Base-by-base conservation (phyloP, 1,140 invertebrate species). In the Drosophila sucinea region DNA sequence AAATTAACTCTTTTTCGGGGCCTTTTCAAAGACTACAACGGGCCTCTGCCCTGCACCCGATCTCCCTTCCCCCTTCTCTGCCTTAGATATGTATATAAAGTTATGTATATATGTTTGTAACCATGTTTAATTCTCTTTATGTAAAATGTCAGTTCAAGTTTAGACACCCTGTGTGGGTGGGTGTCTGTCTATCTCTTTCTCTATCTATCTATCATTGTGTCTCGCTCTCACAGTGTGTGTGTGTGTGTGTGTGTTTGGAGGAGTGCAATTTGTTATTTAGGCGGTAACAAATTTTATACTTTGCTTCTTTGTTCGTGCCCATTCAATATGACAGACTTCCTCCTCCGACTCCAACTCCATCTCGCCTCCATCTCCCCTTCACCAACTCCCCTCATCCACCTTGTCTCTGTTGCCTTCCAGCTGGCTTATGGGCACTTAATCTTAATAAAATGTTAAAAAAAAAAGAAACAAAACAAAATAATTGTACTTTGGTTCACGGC, bases 1-100 rank as follows among this genome's bases (percentile, higher is more conserved):
- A 86, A 86, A 86, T 86, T 87, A 87, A 87, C 83, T 86, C 83
- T 86, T 86, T 77, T 86, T 79, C 63, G 81, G 82, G 79, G 82
- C 82, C 82, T 85, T 72, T 72, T 79, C 79, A 85, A 67, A 79
- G 79, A 72, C 66, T 70, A 38, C 60, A 75, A 67, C 77, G 66
- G 60, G 44, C 60, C 56, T 62, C 56, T 23, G 23, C 62, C 23
- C 27, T 17, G 1, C 35, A 41, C 57, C n/a, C 30, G 11, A 35
- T 51, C 32, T 17, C 41, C 25, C 29, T n/a, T 8, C 2, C 5
- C 29, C 40, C 17, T 17, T 25, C 30, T 23, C 7, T 40, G 38
- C 54, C 56, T 47, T n/a, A 11, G 4, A 7, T 38, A 5, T 38
- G 35, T 38, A 51, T 51, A 38, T 8, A 51, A 51, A 51, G 68